Base-by-base conservation (phyloP, 2,888 invertebrate species). In the Gasteruption jaculator region DNA sequence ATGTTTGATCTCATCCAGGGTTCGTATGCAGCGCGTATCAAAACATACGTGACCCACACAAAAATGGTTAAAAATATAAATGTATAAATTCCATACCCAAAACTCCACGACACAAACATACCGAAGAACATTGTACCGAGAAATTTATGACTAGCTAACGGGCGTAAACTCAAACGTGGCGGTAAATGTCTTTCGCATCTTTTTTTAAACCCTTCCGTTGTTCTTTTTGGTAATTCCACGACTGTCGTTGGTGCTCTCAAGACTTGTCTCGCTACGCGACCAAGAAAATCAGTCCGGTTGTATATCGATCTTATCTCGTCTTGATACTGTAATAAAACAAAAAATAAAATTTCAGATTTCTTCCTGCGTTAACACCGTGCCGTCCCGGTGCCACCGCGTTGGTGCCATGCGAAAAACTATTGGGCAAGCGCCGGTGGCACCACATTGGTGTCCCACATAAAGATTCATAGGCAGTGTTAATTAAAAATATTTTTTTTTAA, bases 151-250 rank as follows among this genome's bases (percentile, higher is more conserved):
- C 80, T 81, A 4, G 85, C 87, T 11, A 85, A 72, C 34, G 75
- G 71, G 26, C 90, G 75, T 32, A 89, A 68, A 32, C 83, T 83
- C 6, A 87, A 54, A 34, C 87, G 72, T 1, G 87, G 80, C 0
- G 85, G 83, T 30, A 88, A 68, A 16, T 76, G 72, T 45, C 74
- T 73, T 30, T 76, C 73, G 8, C 77, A 73, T 8, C 81, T 69
- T 11, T 74, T 75, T 21, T 81, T 78, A 46, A 77, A 74, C 46
- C 78, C 77, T n/a, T 73, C 70, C 4, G 65, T 56, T 6, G 77
- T 76, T 33, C 71, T 56, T 60, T 85, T 85, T 15, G 81, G 78
- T 46, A 82, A 79, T 6, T 74, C 76, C 43, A 79, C 76, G 31
- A 82, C 77, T 3, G 76, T 76, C 12, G 76, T 75, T 1, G 87